Base-by-base conservation (phyloP, 2,888 invertebrate species). In the Mythimna albipuncta region DNA sequence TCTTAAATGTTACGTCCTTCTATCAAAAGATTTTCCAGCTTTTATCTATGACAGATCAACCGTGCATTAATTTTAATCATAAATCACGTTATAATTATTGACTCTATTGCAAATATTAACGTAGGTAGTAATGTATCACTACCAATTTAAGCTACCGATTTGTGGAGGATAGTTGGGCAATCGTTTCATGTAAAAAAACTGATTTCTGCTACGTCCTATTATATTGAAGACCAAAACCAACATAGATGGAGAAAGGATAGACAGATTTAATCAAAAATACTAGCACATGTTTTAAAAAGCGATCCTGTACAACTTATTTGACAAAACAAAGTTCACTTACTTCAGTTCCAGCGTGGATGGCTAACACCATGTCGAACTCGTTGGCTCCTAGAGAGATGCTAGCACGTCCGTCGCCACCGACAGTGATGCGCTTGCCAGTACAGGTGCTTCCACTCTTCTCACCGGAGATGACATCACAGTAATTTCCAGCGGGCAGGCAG, bases 401-500 rank as follows among this genome's bases (percentile, higher is more conserved):
- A 0, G 97, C 98, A 0, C 92, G 93, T 0, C 98, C 97, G 77
- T 97, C 94, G 10, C 88, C 87, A 21, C 96, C 97, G 0, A 98
- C 98, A 0, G 89, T 94, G 5, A 98, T 92, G 0, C 93, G 92
- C 84, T 97, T 97, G 41, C 98, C 98, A 0, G 97, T 97, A 88
- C 98, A 98, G 0, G 88, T 87, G 70, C 96, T 97, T 73, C 97
- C 93, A 0, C 89, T 87, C 84, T 96, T 94, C 32, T 94, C 91
- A 0, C 98, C 98, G 19, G 98, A 97, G 83, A 98, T 98, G 32
- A 99, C 96, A 92, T 99, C 99, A 91, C 99, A 99, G 93, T 99
- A 99, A 0, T 86, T 95, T 32, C 99, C 99, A 63, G 97, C 95
- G 0, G 98, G 97, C 50, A 99, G 96, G 73, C 97, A 97, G 2